Percentiles rank a stretch among this genome's conserved stretches.
These are phyloP conservation scores for Calameuta idolon DNA, from an alignment of 2,888 invertebrate species.

Conservation along the genomic window DNA sequence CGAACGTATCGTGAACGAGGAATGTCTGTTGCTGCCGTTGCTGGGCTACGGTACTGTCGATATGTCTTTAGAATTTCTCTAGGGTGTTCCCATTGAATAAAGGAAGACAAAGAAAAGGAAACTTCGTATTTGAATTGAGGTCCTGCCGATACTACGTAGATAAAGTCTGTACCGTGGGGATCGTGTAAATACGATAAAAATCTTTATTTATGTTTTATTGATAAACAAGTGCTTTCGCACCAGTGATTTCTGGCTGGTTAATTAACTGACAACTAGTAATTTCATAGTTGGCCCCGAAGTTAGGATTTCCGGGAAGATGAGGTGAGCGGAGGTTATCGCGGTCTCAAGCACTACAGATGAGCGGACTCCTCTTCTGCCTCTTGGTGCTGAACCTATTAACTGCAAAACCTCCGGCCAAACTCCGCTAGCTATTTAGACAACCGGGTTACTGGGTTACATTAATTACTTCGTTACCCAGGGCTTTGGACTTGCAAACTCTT, in stretches of 20 bases:
- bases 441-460: conserved; percentile 42
- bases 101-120: not conserved
- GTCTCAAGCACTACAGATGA: conserved; percentile 12
- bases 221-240: conserved; percentile 17
- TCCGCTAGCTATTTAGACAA: conserved; percentile 41
- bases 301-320: conserved; percentile 9
- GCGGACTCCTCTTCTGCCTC: conserved; percentile 14
- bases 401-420: conserved; percentile 32
- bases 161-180: not conserved
- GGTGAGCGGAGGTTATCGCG: conserved; percentile 25
- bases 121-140: not conserved
- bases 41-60: not conserved
- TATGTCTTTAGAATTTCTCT: not conserved
- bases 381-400: conserved; percentile 38
- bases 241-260: conserved; percentile 25
- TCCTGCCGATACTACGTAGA: not conserved
- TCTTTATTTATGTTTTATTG: not conserved
- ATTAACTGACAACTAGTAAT: conserved; percentile 22
- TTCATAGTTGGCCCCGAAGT: conserved; percentile 23
- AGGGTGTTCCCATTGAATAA: not conserved
- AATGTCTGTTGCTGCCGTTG: not conserved
- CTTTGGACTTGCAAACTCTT: conserved; percentile 1
- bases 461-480: conserved; percentile 38
- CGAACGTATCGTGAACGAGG: not conserved
- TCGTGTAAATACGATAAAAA: not conserved